phyloP scores from a whole-genome alignment of 1,140 invertebrate species.

The Calosoma granatense region DNA sequence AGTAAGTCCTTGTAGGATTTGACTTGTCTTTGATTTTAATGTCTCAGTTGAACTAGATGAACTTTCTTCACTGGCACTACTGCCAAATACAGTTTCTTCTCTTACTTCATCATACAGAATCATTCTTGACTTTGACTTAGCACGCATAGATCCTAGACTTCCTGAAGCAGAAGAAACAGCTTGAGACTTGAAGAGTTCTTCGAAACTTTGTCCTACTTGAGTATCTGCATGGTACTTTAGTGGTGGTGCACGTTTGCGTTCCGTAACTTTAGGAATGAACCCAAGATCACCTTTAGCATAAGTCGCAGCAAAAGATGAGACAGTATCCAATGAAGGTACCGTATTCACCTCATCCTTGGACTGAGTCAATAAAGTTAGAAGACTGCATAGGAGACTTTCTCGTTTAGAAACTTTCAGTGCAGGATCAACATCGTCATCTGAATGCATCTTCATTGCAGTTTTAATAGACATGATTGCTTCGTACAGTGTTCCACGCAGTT shows the following conservation, averaged over 20 bases:
- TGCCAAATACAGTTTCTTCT: too few relatives aligned
- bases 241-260: background rate
- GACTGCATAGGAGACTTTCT: constrained; percentile 41
- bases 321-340: constrained; percentile 22
- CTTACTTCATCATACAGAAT: too few relatives aligned
- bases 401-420: constrained; percentile 21
- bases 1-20: too few relatives aligned
- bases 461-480: constrained; percentile 46
- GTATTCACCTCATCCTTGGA: constrained; percentile 45
- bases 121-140: too few relatives aligned
- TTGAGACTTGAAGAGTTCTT: constrained; percentile 19
- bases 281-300: constrained; percentile 29
- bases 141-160: too few relatives aligned
- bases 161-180: too few relatives aligned
- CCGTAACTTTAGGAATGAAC: constrained; percentile 26
- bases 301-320: constrained; percentile 21
- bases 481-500: constrained; percentile 43
- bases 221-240: constrained; percentile 17
- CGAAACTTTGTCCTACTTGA: constrained; percentile 26
- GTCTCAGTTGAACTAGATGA: too few relatives aligned
- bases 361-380: constrained; percentile 42
- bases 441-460: constrained; percentile 42
- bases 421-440: constrained; percentile 13
- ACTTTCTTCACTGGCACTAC: too few relatives aligned
- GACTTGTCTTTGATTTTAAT: too few relatives aligned